Percentiles rank a stretch among this genome's conserved stretches.
These are phyloP conservation scores for Gerris lacustris DNA, from an alignment of 2,888 invertebrate species.

Conservation along the genomic window DNA sequence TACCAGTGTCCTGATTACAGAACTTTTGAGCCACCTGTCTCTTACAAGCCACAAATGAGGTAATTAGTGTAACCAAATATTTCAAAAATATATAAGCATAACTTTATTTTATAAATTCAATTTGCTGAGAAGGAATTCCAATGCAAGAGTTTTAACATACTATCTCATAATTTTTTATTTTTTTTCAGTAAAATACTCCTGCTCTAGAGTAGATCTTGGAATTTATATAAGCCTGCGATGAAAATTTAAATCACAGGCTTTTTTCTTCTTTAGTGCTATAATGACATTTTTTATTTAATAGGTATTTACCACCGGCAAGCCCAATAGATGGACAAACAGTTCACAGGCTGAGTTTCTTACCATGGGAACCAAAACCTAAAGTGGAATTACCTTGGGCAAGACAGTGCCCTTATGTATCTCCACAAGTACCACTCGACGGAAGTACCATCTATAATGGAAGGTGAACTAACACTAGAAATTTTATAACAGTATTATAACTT, in stretches of 20 bases:
- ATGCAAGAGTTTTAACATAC: too few relatives aligned
- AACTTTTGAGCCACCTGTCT: slow-evolving; percentile 30
- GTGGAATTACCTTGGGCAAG: slow-evolving; percentile 34
- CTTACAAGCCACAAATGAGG: slow-evolving; percentile 34
- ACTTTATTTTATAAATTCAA: too few relatives aligned
- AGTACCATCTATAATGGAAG: slow-evolving; percentile 35
- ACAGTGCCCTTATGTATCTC: slow-evolving; percentile 32
- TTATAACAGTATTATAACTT: too few relatives aligned
- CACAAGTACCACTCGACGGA: slow-evolving; percentile 33
- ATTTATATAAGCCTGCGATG: too few relatives aligned
- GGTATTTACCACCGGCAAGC: slow-evolving; percentile 25
- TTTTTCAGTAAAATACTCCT: too few relatives aligned
- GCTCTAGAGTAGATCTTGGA: too few relatives aligned
- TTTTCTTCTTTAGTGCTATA: neutral
- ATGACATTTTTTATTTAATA: neutral
- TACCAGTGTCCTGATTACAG: slow-evolving; percentile 34
- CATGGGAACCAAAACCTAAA: slow-evolving; percentile 33
- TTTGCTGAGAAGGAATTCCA: too few relatives aligned
- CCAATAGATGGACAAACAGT: slow-evolving; percentile 36
- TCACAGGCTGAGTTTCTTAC: slow-evolving; percentile 36
- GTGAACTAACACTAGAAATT: slow-evolving; percentile 8
- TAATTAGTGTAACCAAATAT: slow-evolving; percentile 7
- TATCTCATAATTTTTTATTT: too few relatives aligned
- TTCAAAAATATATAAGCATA: too few relatives aligned
- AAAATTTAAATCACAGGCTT: too few relatives aligned